phyloP scores from a whole-genome alignment of 2,888 invertebrate species.

The Drosophila siamana region DNA sequence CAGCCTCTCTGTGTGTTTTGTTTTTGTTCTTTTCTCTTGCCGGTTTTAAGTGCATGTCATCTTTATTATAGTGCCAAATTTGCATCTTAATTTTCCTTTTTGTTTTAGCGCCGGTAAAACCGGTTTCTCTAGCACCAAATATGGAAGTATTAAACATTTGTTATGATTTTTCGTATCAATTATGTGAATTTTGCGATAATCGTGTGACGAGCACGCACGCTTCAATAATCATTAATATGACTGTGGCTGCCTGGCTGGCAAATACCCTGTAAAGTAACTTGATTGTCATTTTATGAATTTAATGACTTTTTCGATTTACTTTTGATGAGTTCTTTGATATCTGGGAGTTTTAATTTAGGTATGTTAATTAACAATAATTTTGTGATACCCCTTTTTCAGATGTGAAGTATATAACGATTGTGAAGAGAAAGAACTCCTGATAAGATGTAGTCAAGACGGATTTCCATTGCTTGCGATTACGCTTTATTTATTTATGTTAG shows the following conservation, averaged over 20 bases:
- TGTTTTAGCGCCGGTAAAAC: neutral
- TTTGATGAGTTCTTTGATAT: too few species aligned
- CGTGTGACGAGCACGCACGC: neutral
- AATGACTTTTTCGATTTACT: too few species aligned
- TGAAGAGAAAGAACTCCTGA: neutral
- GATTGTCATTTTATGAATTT: too few species aligned
- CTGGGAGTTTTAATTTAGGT: too few species aligned
- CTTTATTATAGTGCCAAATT: neutral
- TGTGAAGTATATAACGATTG: too few species aligned
- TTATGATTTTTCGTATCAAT: neutral
- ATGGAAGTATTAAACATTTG: neutral
- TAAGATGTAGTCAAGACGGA: neutral
- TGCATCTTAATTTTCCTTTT: neutral
- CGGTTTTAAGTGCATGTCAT: neutral
- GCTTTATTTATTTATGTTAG: constrained; percentile 11
- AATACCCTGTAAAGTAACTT: constrained; percentile 10
- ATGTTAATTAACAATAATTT: too few species aligned
- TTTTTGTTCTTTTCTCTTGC: neutral
- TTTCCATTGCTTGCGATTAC: constrained; percentile 9
- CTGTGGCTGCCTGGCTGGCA: neutral
- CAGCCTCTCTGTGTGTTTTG: neutral
- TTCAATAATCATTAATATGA: neutral
- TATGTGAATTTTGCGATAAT: constrained; percentile 3
- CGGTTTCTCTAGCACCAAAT: neutral
- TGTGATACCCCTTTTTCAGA: too few species aligned